Conservation (phyloP, 2,888 invertebrate genomes). For the Xylophagus ater region DNA sequence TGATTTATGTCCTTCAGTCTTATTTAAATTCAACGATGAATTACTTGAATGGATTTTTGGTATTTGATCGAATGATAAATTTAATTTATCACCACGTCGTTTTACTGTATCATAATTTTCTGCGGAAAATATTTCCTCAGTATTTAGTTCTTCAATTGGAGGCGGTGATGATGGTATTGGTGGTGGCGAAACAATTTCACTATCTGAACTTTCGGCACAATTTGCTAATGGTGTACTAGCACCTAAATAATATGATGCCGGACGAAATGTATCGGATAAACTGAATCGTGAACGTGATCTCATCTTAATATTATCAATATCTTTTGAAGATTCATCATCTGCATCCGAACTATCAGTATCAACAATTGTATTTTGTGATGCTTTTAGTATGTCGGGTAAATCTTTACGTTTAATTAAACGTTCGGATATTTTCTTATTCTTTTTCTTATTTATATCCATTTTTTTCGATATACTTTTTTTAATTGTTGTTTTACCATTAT, state of each 20-base stretch:
- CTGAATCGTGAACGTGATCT: conserved; percentile 69
- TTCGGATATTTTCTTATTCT: conserved; percentile 27
- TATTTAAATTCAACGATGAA: conserved; percentile 28
- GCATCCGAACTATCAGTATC: conserved; percentile 64
- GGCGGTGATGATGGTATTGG: conserved; percentile 67
- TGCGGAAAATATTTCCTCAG: conserved; percentile 42
- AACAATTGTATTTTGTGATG: conserved; percentile 39
- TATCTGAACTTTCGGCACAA: conserved; percentile 68
- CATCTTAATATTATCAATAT: conserved; percentile 53
- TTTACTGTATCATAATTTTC: conserved; percentile 38
- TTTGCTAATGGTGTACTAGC: conserved; percentile 54
- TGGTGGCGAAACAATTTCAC: conserved; percentile 67
- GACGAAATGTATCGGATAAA: conserved; percentile 76
- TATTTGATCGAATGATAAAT: conserved; percentile 34
- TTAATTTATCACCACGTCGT: conserved; percentile 30
- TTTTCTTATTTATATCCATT: conserved; percentile 23
- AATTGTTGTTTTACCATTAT: conserved; percentile 35
- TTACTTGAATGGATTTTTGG: conserved; percentile 37
- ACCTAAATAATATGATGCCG: conserved; percentile 76
- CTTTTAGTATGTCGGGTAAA: conserved; percentile 51
- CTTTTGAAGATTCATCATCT: conserved; percentile 73
- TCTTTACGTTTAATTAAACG: conserved; percentile 40
- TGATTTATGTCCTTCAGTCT: conserved; percentile 28
- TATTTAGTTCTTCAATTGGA: conserved; percentile 52
- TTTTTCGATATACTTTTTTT: conserved; percentile 27